A percentile compares a stretch with the other conserved stretches of the same genome.
Evolutionary conservation across 1,140 invertebrate genomes (phyloP).

Genomic region (Drosophila micromelanica): DNA sequence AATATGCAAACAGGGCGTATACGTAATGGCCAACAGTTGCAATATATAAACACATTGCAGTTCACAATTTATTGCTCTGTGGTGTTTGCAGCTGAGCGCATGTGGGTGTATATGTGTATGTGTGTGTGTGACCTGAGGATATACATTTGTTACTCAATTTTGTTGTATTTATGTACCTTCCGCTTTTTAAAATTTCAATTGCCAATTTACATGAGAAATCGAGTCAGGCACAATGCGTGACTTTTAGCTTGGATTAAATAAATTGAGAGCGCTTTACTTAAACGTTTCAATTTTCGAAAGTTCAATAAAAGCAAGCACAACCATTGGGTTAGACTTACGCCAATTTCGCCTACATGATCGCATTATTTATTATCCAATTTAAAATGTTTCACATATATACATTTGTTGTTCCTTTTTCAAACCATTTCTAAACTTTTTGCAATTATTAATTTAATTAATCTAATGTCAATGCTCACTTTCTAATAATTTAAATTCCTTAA

Average conservation of each 20-base stretch:
- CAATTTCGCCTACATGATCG: not conserved
- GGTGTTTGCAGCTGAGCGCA: not conserved
- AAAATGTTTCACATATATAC: too few relatives aligned
- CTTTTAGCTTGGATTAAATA: constrained; percentile 4
- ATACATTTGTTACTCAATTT: constrained; percentile 64
- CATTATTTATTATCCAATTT: not conserved
- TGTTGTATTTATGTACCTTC: constrained; percentile 47
- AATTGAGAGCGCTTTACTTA: not conserved
- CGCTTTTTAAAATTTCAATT: constrained; percentile 55
- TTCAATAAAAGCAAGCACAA: not conserved
- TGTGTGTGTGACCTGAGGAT: constrained; percentile 45
- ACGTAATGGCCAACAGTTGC: constrained; percentile 71
- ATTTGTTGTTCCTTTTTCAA: too few relatives aligned
- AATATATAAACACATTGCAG: constrained; percentile 62
- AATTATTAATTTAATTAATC: too few relatives aligned
- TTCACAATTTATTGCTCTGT: constrained; percentile 62
- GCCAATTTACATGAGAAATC: constrained; percentile 28
- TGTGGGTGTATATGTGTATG: constrained; percentile 12
- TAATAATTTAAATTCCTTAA: not conserved
- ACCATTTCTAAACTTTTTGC: not conserved
- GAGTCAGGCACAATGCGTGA: constrained; percentile 22
- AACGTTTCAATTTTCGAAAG: not conserved
- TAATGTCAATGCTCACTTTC: not conserved
- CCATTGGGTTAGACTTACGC: not conserved
- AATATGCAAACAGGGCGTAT: constrained; percentile 61